These are phyloP conservation scores for Eclectus roratus DNA, from an alignment of 2,113 vertebrate species.

Conservation along the genomic window DNA sequence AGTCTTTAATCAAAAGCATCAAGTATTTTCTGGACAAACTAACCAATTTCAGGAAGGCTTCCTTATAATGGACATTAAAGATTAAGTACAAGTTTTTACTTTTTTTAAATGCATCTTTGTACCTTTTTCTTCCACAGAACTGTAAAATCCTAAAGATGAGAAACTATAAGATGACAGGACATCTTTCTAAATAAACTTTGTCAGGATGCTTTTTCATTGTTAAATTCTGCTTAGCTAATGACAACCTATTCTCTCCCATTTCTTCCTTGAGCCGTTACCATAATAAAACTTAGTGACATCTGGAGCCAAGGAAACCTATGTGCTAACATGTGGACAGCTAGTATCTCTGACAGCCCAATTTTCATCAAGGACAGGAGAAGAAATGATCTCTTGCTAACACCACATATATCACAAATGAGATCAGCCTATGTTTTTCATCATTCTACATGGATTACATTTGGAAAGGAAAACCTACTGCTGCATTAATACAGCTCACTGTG, in stretches of 20 bases:
- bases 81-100: not conserved
- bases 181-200: not conserved
- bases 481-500: conserved; percentile 8
- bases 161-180: not conserved
- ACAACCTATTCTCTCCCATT: not conserved
- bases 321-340: conserved; percentile 32
- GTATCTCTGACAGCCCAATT: conserved; percentile 44
- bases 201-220: conserved; percentile 8
- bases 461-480: not conserved
- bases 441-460: not conserved
- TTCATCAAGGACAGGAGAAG: conserved; percentile 37
- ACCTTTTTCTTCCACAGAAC: not conserved
- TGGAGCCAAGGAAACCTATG: conserved; percentile 23
- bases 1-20: not conserved
- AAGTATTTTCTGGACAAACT: not conserved
- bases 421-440: conserved; percentile 25
- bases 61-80: not conserved
- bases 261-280: not conserved
- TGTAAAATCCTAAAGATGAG: not conserved
- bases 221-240: conserved; percentile 26
- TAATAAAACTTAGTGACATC: conserved; percentile 47
- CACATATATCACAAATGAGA: conserved; percentile 33
- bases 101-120: not conserved
- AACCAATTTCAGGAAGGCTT: not conserved
- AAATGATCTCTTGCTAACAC: conserved; percentile 20